Evolutionary conservation across 2,888 invertebrate species (phyloP).

Genomic region (Platycheirus rosarum): DNA sequence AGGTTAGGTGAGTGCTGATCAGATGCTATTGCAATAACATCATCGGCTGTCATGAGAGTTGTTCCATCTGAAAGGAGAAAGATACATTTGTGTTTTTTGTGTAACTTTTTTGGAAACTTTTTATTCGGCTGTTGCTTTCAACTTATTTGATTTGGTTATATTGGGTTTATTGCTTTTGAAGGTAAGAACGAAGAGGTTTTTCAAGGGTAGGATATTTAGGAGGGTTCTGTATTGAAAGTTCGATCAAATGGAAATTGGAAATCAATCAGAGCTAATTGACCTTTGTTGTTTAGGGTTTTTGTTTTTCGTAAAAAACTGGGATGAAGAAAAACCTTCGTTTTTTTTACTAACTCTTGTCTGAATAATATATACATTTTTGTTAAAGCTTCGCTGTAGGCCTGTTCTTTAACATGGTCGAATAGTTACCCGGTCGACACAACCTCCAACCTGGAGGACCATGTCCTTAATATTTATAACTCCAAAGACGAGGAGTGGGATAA

Average conservation of each 20-base stretch:
- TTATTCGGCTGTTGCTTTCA: slow-evolving; percentile 35
- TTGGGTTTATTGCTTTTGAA: background rate
- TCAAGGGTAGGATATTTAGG: background rate
- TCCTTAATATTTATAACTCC: too few relatives aligned
- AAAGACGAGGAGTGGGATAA: too few relatives aligned
- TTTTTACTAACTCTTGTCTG: too few relatives aligned
- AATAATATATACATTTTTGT: too few relatives aligned
- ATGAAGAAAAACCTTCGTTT: too few relatives aligned
- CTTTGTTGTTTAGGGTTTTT: background rate
- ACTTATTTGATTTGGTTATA: slow-evolving; percentile 8
- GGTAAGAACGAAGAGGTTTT: background rate
- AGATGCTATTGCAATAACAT: slow-evolving; percentile 4
- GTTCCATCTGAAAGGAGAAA: slow-evolving; percentile 45
- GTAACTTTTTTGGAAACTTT: background rate
- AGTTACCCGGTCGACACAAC: too few relatives aligned
- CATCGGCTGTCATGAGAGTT: slow-evolving; percentile 29
- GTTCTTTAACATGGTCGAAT: too few relatives aligned
- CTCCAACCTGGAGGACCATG: too few relatives aligned
- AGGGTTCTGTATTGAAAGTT: background rate
- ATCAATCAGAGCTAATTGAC: background rate
- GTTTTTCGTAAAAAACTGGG: background rate
- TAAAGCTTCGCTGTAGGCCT: too few relatives aligned
- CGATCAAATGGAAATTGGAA: background rate
- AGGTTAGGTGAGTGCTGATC: slow-evolving; percentile 53
- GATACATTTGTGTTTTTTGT: slow-evolving; percentile 70